A percentile compares a stretch with the other conserved stretches of the same genome.
Evolutionary conservation across 2,113 vertebrate species (phyloP).

Genomic region (Calidris pugnax): DNA sequence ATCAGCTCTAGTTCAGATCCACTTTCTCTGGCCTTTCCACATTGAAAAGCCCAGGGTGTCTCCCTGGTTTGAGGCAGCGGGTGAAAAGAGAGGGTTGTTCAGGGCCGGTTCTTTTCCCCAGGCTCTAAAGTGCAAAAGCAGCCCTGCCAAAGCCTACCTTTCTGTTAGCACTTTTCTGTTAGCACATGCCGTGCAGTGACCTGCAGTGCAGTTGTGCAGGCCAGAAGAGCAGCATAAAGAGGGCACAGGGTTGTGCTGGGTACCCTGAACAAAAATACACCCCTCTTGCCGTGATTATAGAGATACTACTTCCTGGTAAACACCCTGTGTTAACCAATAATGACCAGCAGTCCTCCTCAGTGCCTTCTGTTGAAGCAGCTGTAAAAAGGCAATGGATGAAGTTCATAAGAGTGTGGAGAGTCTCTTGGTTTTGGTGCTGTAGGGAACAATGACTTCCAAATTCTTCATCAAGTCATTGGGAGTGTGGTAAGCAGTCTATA

Average conservation of each 20-base stretch:
- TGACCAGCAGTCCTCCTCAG: not conserved
- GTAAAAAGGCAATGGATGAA: not conserved
- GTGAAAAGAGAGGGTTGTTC: not conserved
- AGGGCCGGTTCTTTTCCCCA: rapidly evolving
- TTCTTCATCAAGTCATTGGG: not conserved
- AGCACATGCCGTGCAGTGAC: rapidly evolving
- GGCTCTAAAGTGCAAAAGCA: not conserved
- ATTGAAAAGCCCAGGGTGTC: not conserved
- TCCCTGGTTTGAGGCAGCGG: not conserved
- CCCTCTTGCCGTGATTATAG: not conserved
- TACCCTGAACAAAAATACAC: not conserved
- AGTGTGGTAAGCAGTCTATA: not conserved
- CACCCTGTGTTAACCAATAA: rapidly evolving
- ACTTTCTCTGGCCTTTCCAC: not conserved
- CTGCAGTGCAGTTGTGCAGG: not conserved
- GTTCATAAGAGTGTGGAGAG: not conserved
- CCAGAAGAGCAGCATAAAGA: not conserved
- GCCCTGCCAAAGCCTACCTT: not conserved
- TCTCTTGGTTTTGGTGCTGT: not conserved
- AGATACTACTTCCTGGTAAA: not conserved
- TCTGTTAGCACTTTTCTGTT: rapidly evolving
- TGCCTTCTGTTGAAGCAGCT: not conserved
- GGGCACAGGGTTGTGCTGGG: not conserved
- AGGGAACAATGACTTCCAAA: not conserved
- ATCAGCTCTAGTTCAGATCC: rapidly evolving